Conservation (phyloP, 1,140 invertebrate genomes). For the Sesamia nonagrioides region DNA sequence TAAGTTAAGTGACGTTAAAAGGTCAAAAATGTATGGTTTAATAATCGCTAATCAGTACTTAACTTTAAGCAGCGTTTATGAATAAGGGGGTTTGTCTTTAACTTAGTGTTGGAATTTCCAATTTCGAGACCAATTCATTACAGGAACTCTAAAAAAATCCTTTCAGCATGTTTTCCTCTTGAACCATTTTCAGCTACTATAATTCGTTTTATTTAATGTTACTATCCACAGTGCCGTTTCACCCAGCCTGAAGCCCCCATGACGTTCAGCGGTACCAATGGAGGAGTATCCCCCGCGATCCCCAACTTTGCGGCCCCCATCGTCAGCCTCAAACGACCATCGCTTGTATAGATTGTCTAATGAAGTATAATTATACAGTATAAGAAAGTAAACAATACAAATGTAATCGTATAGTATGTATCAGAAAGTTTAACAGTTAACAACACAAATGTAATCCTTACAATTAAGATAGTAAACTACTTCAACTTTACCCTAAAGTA, state of each 20-base stretch:
- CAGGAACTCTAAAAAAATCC: not conserved
- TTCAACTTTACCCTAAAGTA: too few species aligned
- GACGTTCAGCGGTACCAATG: conserved; percentile 21
- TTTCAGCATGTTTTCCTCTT: not conserved
- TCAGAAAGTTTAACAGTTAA: not conserved
- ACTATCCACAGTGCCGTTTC: conserved; percentile 18
- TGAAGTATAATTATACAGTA: not conserved
- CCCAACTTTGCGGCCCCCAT: conserved; percentile 66
- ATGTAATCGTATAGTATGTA: not conserved
- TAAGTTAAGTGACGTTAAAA: too few species aligned
- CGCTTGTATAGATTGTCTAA: conserved; percentile 51
- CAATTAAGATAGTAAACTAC: not conserved
- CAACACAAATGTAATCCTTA: not conserved
- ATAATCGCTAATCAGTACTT: too few species aligned
- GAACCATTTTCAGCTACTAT: not conserved
- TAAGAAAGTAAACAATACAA: not conserved
- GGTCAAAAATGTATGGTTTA: too few species aligned
- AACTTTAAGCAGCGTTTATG: too few species aligned
- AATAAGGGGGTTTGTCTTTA: too few species aligned
- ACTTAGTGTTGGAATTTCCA: too few species aligned
- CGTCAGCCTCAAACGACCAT: conserved; percentile 73
- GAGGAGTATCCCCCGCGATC: conserved; percentile 58
- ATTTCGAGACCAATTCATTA: too few species aligned
- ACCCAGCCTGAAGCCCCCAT: conserved; percentile 45
- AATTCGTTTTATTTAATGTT: not conserved